Base-by-base conservation (phyloP, 2,888 invertebrate species). In the Leucoptera coffeella region DNA sequence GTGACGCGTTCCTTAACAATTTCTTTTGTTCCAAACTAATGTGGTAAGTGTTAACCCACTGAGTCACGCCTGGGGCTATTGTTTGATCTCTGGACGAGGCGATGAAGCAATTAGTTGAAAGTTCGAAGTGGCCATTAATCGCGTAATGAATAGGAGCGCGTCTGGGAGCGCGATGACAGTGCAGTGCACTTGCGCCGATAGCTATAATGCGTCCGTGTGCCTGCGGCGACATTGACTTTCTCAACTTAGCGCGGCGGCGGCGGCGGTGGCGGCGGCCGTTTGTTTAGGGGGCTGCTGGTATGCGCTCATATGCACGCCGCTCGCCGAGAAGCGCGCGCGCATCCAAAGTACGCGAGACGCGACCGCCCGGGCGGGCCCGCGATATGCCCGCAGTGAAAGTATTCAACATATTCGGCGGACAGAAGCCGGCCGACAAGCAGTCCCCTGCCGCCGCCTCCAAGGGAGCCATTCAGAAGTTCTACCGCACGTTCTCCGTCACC, bases 361-460 rank as follows among this genome's bases (percentile, higher is more conserved):
- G 50, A 50, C 47, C 47, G 47, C 49, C 45, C 31, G 38, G 50
- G 47, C 58, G 62, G 59, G 56, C 48, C 49, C 62, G 62, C 62
- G 65, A 49, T 41, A 69, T 67, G 67, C 69, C 69, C 67, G 65
- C 62, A 62, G 69, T 67, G 65, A 69, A 69, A 65, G 69, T 67
- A 48, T 65, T 67, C 48, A 62, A 57, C 47, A 62, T 69, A 67
- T 69, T 69, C 58, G 69, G 67, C 51, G 62, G 60, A 43, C 67
- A 67, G 61, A 67, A 65, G 60, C 58, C 65, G 50, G 45, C 60
- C 53, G 65, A 65, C 48, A 65, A 62, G 40, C 60, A 57, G 38
- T 47, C 39, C 32, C 38, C 51, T 34, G 39, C 56, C 47, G 49
- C 56, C 49, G 39, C 56, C 32, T 47, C 49, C 31, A 52, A 45